phyloP scores from a whole-genome alignment of 2,113 vertebrate species.

The Corydoras sp. region DNA sequence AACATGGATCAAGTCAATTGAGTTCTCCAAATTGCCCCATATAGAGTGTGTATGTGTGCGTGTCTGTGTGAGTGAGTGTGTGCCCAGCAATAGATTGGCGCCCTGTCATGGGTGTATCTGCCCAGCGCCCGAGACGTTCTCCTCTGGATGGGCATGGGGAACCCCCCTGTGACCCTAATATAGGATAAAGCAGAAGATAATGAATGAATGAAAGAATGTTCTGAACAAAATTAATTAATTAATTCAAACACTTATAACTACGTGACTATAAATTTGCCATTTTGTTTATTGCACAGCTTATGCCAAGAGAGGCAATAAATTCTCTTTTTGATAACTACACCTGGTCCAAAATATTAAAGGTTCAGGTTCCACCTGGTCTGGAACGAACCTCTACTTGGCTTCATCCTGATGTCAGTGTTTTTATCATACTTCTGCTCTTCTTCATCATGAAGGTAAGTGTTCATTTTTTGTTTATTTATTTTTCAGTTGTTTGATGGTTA shows the following conservation, averaged over 20 bases:
- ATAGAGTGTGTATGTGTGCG: too few relatives aligned
- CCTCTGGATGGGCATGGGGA: too few relatives aligned
- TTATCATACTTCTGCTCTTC: constrained; percentile 82
- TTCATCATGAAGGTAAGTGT: constrained; percentile 84
- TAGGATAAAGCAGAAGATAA: too few relatives aligned
- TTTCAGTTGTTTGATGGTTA: background rate
- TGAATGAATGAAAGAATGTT: background rate
- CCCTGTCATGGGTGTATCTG: too few relatives aligned
- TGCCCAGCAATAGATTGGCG: too few relatives aligned
- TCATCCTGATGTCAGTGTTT: constrained; percentile 80
- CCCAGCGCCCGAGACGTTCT: too few relatives aligned
- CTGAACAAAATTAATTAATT: background rate
- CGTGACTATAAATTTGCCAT: too few relatives aligned
- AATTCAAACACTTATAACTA: too few relatives aligned
- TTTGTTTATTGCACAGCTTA: constrained; percentile 64
- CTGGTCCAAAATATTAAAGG: constrained; percentile 74
- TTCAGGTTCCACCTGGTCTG: constrained; percentile 59
- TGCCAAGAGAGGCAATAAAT: constrained; percentile 92
- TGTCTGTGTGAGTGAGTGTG: too few relatives aligned
- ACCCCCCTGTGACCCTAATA: too few relatives aligned
- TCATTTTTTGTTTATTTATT: background rate
- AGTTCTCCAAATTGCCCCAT: too few relatives aligned
- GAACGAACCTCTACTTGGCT: constrained; percentile 85
- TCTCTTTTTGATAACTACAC: constrained; percentile 93
- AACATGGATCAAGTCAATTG: too few relatives aligned